A percentile compares a stretch with the other conserved stretches of the same genome.
Conservation (phyloP, 2,888 invertebrate species). For the Macrosiphum euphorbiae region DNA sequence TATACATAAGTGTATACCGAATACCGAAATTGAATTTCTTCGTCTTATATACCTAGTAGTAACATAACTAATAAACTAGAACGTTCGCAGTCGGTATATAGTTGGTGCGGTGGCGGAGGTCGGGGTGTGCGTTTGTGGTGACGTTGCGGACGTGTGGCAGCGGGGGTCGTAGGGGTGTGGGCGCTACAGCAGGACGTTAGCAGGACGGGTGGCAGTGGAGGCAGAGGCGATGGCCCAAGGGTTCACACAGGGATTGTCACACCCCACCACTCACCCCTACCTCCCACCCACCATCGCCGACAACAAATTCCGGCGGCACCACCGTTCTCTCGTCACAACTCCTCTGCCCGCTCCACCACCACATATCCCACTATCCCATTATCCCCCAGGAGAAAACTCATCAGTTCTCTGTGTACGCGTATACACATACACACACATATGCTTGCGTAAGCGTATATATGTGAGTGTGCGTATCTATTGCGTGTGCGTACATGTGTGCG, state of each 20-base stretch:
- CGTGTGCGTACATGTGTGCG: conserved; percentile 9
- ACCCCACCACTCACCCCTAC: conserved; percentile 20
- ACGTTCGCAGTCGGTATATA: conserved; percentile 24
- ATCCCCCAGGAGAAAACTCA: conserved; percentile 59
- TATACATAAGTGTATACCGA: neutral
- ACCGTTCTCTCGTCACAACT: conserved; percentile 60
- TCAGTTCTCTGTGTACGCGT: conserved; percentile 44
- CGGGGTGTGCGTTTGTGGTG: conserved; percentile 28
- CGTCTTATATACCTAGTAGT: conserved; percentile 19
- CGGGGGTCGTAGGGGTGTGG: conserved; percentile 36
- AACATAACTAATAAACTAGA: conserved; percentile 48
- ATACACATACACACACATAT: neutral
- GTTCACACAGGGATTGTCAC: conserved; percentile 58
- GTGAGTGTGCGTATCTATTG: neutral
- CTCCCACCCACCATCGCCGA: neutral
- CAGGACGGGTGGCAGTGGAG: neutral
- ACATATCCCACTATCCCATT: conserved; percentile 22
- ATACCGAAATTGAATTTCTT: conserved; percentile 8
- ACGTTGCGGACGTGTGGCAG: conserved; percentile 45
- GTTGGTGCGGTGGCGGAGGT: neutral
- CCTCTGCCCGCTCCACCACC: conserved; percentile 33
- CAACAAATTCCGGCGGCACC: conserved; percentile 60
- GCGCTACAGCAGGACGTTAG: conserved; percentile 20
- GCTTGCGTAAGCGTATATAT: neutral
- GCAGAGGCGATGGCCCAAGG: conserved; percentile 52